phyloP scores from a whole-genome alignment of 2,888 invertebrate genomes.

The Chloroclysta siterata region DNA sequence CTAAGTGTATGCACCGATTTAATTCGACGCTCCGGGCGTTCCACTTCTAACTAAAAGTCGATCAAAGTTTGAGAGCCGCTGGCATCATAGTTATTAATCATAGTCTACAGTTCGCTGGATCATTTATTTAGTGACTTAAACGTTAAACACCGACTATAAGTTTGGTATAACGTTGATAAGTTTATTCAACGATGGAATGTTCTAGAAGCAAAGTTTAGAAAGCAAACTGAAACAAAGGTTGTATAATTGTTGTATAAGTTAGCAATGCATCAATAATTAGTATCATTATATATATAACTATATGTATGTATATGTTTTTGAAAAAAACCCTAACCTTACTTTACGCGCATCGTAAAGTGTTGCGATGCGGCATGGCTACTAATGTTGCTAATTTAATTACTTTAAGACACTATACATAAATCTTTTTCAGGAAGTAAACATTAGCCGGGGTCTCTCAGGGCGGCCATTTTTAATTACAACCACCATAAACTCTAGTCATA shows the following conservation, averaged over 20 bases:
- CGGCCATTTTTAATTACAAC: constrained; percentile 15
- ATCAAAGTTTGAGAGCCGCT: constrained; percentile 26
- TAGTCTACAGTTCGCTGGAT: constrained; percentile 13
- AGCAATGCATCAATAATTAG: too few species aligned
- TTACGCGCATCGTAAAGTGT: too few species aligned
- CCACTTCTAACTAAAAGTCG: not conserved
- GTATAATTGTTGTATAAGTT: too few species aligned
- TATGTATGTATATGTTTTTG: too few species aligned
- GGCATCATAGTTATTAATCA: constrained; percentile 27
- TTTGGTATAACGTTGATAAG: not conserved
- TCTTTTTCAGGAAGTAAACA: not conserved
- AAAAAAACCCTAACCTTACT: too few species aligned
- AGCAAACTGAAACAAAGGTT: not conserved
- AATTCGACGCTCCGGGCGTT: not conserved
- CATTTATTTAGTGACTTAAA: constrained; percentile 23
- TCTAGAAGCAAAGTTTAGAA: not conserved
- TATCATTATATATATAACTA: too few species aligned
- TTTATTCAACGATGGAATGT: not conserved
- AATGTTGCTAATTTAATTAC: too few species aligned
- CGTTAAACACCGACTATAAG: constrained; percentile 3
- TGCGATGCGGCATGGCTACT: too few species aligned
- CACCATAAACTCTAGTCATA: constrained; percentile 9
- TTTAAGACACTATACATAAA: too few species aligned
- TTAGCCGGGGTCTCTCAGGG: not conserved
- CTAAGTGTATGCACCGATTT: not conserved